Base-by-base conservation (phyloP, 2,797 vertebrate species). In the Acanthurus lineatus region DNA sequence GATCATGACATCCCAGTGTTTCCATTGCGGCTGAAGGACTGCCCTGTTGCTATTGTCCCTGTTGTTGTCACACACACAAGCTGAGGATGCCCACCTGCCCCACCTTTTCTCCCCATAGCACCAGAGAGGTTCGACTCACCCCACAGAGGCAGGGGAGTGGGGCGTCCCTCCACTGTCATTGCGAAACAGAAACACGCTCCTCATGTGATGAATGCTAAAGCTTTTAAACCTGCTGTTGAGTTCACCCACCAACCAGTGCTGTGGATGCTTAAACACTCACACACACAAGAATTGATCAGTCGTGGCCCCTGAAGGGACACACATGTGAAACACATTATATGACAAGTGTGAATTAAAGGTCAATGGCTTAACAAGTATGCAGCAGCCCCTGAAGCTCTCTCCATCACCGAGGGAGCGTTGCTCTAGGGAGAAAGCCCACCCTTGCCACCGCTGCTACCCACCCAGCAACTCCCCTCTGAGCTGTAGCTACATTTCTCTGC, bases 321-420 rank as follows among this genome's bases (percentile, higher is more conserved):
- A 44, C 85, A 85, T 79, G 90, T 84, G 86, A 84, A 88, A 88
- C 87, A 70, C 84, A 85, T 89, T 86, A 85, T 76, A 85, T 82
- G 91, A 93, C 92, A 92, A 87, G 87, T 90, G 92, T 86, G 87
- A 87, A 88, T 89, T 86, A 92, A 93, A 93, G 93, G 92, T 92
- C 92, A 93, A 66, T 56, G 89, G 82, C 76, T 92, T 91, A 93
- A 93, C 92, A 91, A 93, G 91, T 91, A 59, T 28, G 75, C 73
- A 54, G 73, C 83, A 59, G 80, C 75, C 77, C 81, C 74, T 15
- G 32, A 76, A 70, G 84, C 86, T 66, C 67, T 54, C 69, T 59
- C 83, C 73, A 77, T 76, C 87, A 69, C 40, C 11, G 38, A 22
- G 81, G 81, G 81, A 76, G 76, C 49, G 73, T 61, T 75, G 75